Percentiles rank a stretch among this genome's conserved stretches.
These are phyloP conservation scores for Drosophila bocki DNA, from an alignment of 1,140 invertebrate genomes.

Conservation along the genomic window DNA sequence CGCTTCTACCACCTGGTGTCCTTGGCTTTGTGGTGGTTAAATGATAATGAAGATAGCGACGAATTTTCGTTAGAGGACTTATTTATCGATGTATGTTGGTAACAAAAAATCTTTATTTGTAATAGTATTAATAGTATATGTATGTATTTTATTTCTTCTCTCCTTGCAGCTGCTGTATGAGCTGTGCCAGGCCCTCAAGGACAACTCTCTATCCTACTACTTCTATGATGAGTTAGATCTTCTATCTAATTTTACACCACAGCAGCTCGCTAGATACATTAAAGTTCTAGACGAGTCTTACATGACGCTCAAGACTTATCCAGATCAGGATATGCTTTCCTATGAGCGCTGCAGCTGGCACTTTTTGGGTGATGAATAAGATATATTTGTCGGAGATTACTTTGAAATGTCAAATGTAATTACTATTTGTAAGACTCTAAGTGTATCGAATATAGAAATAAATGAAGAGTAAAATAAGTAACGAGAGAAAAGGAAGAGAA, in stretches of 20 bases:
- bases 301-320: slow-evolving; percentile 26
- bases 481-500: too few species aligned
- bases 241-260: slow-evolving; percentile 24
- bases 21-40: slow-evolving; percentile 23
- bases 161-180: slow-evolving; percentile 41
- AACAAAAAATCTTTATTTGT: neutral
- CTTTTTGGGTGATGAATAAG: slow-evolving; percentile 23
- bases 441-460: too few species aligned
- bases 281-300: neutral
- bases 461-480: too few species aligned
- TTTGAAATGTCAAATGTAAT: too few species aligned
- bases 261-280: slow-evolving; percentile 8
- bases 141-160: neutral
- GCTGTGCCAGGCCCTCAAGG: slow-evolving; percentile 24
- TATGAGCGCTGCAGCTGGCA: slow-evolving; percentile 18
- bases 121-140: neutral
- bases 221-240: slow-evolving; percentile 38
- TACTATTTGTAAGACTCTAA: too few species aligned
- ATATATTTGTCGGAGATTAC: too few species aligned
- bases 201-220: slow-evolving; percentile 9
- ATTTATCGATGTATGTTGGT: slow-evolving; percentile 39
- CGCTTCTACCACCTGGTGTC: slow-evolving; percentile 51
- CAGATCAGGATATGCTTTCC: slow-evolving; percentile 2
- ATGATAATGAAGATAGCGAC: slow-evolving; percentile 2
- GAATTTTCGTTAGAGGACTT: slow-evolving; percentile 1